Evolutionary conservation across 2,888 invertebrate genomes (phyloP).

Genomic region (Osedax fenrisi): DNA sequence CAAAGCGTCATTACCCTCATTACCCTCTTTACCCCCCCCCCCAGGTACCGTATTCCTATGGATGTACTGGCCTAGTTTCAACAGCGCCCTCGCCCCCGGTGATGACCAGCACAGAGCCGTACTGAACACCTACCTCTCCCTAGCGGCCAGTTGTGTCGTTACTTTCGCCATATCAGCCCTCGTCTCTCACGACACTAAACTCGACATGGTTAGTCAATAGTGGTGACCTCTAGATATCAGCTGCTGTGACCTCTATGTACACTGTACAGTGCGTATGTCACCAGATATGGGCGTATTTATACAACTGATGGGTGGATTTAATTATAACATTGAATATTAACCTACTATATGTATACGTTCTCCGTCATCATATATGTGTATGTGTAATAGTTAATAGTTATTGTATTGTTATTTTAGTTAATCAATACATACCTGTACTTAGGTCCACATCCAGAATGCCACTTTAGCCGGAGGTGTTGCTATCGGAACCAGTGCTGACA

Average conservation of each 20-base stretch:
- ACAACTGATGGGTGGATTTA: too few relatives aligned
- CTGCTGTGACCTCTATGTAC: too few relatives aligned
- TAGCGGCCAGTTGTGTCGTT: slow-evolving; percentile 68
- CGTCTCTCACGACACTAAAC: slow-evolving; percentile 50
- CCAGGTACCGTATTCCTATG: slow-evolving; percentile 79
- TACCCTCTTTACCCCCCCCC: too few relatives aligned
- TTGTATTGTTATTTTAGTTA: too few relatives aligned
- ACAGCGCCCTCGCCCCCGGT: slow-evolving; percentile 63
- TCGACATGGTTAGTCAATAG: slow-evolving; percentile 41
- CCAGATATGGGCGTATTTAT: too few relatives aligned
- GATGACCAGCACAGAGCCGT: slow-evolving; percentile 71
- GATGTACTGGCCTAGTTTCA: slow-evolving; percentile 94
- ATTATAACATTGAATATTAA: too few relatives aligned
- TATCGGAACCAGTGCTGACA: slow-evolving; percentile 68
- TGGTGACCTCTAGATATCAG: background rate
- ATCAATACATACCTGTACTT: too few relatives aligned
- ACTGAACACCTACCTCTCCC: slow-evolving; percentile 78
- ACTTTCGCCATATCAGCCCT: slow-evolving; percentile 71
- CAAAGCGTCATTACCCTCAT: too few relatives aligned
- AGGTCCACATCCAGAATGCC: slow-evolving; percentile 79
- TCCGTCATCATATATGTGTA: too few relatives aligned
- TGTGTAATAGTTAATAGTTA: too few relatives aligned
- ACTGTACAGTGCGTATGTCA: too few relatives aligned
- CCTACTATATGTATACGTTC: too few relatives aligned
- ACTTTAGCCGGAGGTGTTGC: slow-evolving; percentile 85